phyloP scores from a whole-genome alignment of 2,113 vertebrate genomes.

The Dasyprocta punctata region DNA sequence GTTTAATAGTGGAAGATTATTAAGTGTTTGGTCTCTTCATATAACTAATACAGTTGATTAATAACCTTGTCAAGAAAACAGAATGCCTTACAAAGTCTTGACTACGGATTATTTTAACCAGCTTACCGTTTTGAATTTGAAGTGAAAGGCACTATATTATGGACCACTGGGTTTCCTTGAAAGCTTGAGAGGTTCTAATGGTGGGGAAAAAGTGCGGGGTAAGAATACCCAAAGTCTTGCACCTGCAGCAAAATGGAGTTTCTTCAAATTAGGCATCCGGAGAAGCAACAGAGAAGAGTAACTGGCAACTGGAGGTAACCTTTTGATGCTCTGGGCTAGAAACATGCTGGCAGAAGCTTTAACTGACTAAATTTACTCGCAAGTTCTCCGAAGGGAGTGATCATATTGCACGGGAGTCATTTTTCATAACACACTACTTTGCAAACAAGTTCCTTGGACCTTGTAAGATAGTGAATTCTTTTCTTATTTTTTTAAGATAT shows the following conservation, averaged over 20 bases:
- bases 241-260: slow-evolving; percentile 33
- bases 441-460: slow-evolving; percentile 60
- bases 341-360: slow-evolving; percentile 46
- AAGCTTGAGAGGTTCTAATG: slow-evolving; percentile 12
- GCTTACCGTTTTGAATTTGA: neutral
- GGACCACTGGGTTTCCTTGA: slow-evolving; percentile 35
- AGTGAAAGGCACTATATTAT: neutral
- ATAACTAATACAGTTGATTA: slow-evolving; percentile 43
- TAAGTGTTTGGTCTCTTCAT: slow-evolving; percentile 50
- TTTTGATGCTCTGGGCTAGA: slow-evolving; percentile 43
- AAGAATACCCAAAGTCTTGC: slow-evolving; percentile 3
- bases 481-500: neutral
- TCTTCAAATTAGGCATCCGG: slow-evolving; percentile 46
- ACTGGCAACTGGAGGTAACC: slow-evolving; percentile 1
- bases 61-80: neutral
- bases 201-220: neutral
- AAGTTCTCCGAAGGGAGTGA: slow-evolving; percentile 59
- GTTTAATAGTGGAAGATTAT: slow-evolving; percentile 37
- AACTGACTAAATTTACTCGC: slow-evolving; percentile 68
- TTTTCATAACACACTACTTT: neutral
- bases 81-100: slow-evolving; percentile 25
- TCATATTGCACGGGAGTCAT: neutral
- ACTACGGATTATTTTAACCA: slow-evolving; percentile 52
- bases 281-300: slow-evolving; percentile 36
- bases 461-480: slow-evolving; percentile 50